Evolutionary conservation across 1,140 invertebrate genomes (phyloP).

Genomic region (Solenopsis fugax): DNA sequence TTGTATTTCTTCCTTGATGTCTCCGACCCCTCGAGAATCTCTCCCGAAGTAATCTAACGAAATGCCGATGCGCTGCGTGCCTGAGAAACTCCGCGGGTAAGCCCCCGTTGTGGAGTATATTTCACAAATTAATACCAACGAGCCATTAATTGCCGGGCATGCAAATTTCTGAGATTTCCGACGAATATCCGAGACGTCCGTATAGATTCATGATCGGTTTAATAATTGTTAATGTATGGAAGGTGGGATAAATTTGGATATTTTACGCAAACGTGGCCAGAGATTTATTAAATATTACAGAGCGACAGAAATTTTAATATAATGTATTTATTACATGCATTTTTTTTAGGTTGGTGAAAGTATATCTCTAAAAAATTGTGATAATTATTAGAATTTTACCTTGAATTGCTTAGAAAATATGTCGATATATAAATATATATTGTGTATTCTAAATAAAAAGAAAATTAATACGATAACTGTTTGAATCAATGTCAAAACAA

Average conservation of each 20-base stretch:
- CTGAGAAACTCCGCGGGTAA: background rate
- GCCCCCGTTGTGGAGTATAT: slow-evolving; percentile 37
- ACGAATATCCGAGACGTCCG: background rate
- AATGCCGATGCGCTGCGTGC: background rate
- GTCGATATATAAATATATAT: background rate
- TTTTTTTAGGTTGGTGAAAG: background rate
- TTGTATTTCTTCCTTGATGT: background rate
- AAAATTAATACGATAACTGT: background rate
- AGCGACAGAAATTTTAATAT: background rate
- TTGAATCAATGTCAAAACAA: background rate
- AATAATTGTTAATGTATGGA: slow-evolving; percentile 40
- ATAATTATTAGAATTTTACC: too few relatives aligned
- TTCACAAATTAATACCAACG: slow-evolving; percentile 46
- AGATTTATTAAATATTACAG: slow-evolving; percentile 3
- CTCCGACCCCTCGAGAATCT: slow-evolving; percentile 13
- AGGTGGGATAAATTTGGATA: slow-evolving; percentile 14
- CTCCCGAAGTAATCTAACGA: slow-evolving; percentile 22
- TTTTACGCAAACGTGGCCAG: background rate
- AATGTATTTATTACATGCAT: background rate
- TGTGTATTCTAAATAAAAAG: background rate
- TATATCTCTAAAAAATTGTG: background rate
- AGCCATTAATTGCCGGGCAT: slow-evolving; percentile 43
- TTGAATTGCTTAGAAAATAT: background rate
- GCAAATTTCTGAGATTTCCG: slow-evolving; percentile 19
- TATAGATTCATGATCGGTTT: slow-evolving; percentile 4